These are phyloP conservation scores for Elgaria multicarinata DNA, from an alignment of 2,113 vertebrate species.

Conservation along the genomic window DNA sequence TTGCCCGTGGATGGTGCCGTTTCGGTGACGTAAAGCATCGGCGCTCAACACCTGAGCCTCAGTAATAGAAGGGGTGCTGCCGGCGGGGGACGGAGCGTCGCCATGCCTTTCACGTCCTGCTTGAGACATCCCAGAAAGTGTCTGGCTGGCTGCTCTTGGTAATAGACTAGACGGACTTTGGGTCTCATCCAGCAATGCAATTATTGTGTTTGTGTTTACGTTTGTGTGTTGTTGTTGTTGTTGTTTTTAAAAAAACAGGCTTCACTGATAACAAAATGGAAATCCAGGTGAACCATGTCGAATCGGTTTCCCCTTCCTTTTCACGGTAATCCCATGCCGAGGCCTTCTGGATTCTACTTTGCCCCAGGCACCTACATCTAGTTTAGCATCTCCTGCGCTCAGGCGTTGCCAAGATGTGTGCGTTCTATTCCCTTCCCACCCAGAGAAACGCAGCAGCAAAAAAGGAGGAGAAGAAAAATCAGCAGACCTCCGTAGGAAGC, in stretches of 20 bases:
- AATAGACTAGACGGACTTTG: background rate
- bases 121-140: too few species aligned
- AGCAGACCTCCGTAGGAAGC: background rate
- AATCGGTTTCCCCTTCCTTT: too few species aligned
- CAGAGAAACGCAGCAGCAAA: background rate
- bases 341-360: background rate
- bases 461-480: fast-evolving
- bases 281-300: background rate
- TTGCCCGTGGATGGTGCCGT: too few species aligned
- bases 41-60: too few species aligned
- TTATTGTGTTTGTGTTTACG: background rate
- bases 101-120: too few species aligned
- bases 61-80: too few species aligned
- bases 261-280: background rate
- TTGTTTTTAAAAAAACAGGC: too few species aligned
- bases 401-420: background rate
- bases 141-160: background rate
- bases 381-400: background rate
- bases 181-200: background rate
- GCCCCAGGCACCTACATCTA: background rate
- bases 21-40: too few species aligned
- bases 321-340: background rate
- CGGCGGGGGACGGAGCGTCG: too few species aligned
- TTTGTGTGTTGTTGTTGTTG: too few species aligned
- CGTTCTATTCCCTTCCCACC: background rate